phyloP scores from a whole-genome alignment of 92 coral and sea anemone genomes.

The Porites cylindrica region DNA sequence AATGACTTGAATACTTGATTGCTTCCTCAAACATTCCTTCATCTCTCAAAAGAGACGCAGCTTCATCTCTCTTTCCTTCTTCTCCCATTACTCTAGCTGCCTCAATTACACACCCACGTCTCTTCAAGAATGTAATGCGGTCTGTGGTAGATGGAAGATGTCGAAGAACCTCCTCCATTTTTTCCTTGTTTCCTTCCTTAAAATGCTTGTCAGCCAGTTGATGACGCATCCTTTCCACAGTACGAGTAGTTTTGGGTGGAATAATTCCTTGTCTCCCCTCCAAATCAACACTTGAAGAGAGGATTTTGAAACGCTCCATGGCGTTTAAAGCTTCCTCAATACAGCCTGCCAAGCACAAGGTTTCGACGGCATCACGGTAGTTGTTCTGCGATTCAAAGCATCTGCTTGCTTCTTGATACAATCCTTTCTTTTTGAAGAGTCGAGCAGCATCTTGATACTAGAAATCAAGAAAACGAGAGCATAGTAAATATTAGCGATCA shows the following conservation, averaged over 20 bases:
- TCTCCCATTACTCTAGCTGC: conserved; percentile 79
- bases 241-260: conserved; percentile 76
- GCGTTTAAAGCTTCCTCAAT: conserved; percentile 68
- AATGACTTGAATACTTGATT: conserved; percentile 53
- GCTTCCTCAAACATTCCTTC: conserved; percentile 82
- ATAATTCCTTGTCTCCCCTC: conserved; percentile 44
- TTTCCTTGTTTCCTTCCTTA: conserved; percentile 35
- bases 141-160: conserved; percentile 78
- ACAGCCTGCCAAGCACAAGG: conserved; percentile 41
- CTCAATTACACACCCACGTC: conserved; percentile 73
- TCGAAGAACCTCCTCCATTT: conserved; percentile 80
- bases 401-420: conserved; percentile 56
- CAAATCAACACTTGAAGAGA: conserved; percentile 19
- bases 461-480: not conserved
- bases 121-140: conserved; percentile 81
- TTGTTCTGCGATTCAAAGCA: conserved; percentile 68
- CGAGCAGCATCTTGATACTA: conserved; percentile 71
- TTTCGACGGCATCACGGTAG: conserved; percentile 73
- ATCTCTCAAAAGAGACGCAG: conserved; percentile 72
- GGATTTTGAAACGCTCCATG: conserved; percentile 30
- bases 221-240: conserved; percentile 73
- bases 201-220: conserved; percentile 75
- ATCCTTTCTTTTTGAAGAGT: conserved; percentile 55
- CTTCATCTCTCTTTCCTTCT: conserved; percentile 78
- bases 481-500: conserved; percentile 34